These are phyloP conservation scores for Peribatodes rhomboidaria DNA, from an alignment of 2,888 invertebrate species.

Conservation along the genomic window DNA sequence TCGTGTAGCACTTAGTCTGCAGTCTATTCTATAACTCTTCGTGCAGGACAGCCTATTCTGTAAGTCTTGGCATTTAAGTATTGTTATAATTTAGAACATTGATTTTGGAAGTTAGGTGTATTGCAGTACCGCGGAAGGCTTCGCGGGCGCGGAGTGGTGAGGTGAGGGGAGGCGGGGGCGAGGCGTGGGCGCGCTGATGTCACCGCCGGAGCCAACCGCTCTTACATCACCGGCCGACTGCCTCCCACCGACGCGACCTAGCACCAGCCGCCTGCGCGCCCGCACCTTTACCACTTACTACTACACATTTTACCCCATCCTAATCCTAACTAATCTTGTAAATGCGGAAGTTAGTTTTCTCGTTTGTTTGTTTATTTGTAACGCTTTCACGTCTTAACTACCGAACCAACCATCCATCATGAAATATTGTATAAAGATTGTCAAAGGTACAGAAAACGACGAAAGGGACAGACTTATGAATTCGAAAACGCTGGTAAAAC, in stretches of 20 bases:
- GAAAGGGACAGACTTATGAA: no score
- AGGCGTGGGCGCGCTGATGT: constrained; percentile 83
- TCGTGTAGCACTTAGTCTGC: constrained; percentile 38
- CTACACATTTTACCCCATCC: constrained; percentile 47
- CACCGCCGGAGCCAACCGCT: constrained; percentile 81
- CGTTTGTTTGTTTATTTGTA: constrained; percentile 12
- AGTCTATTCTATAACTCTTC: neutral
- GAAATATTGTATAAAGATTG: no score
- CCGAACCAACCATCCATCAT: neutral
- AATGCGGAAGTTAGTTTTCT: no score
- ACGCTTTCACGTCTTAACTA: no score
- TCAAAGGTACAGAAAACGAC: no score
- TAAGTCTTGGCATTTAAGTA: constrained; percentile 3
- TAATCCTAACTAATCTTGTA: no score
- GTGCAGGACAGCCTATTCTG: no score
- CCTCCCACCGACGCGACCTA: constrained; percentile 67
- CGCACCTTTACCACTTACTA: constrained; percentile 46
- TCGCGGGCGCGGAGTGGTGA: constrained; percentile 56
- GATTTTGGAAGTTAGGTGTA: constrained; percentile 44
- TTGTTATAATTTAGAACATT: constrained; percentile 4
- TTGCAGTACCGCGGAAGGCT: constrained; percentile 76
- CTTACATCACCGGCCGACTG: constrained; percentile 80
- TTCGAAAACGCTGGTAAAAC: no score
- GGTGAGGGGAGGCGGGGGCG: constrained; percentile 61
- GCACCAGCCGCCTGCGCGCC: constrained; percentile 58